These are phyloP conservation scores for Torymus aiolomorphi DNA, from an alignment of 2,888 invertebrate genomes.

Conservation along the genomic window DNA sequence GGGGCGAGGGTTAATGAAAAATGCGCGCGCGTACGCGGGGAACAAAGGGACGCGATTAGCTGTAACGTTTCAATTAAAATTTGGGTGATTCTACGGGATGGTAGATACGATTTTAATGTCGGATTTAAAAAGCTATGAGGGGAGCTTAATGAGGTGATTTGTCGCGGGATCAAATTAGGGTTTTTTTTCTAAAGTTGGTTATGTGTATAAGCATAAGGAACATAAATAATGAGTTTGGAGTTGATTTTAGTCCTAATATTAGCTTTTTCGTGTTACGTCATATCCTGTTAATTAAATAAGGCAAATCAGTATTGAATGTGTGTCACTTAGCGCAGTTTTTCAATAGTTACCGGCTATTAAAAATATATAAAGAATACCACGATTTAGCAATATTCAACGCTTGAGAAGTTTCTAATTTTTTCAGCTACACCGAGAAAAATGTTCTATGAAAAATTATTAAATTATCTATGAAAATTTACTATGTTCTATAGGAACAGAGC, in stretches of 20 bases:
- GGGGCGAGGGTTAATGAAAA: no score
- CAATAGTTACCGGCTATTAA: neutral
- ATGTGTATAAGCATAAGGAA: no score
- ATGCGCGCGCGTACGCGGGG: neutral
- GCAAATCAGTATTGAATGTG: neutral
- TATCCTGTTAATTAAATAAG: neutral
- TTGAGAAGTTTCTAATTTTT: no score
- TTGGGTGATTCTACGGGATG: conserved; percentile 13
- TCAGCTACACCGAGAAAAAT: no score
- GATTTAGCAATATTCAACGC: no score
- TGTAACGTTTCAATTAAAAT: conserved; percentile 42
- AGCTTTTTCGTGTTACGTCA: conserved; percentile 8
- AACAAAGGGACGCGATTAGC: conserved; percentile 7
- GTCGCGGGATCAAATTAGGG: neutral
- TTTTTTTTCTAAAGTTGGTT: no score
- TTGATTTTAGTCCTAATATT: no score
- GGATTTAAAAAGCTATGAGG: conserved; percentile 17
- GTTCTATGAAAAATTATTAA: no score
- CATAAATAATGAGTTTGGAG: no score
- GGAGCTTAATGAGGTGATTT: conserved; percentile 12
- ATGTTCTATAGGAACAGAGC: no score
- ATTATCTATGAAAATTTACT: no score
- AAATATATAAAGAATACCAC: no score
- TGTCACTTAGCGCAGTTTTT: conserved; percentile 3
- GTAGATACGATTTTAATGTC: conserved; percentile 6